Evolutionary conservation across 2,888 invertebrate species (phyloP).

Genomic region (Lithophane semibrunnea): DNA sequence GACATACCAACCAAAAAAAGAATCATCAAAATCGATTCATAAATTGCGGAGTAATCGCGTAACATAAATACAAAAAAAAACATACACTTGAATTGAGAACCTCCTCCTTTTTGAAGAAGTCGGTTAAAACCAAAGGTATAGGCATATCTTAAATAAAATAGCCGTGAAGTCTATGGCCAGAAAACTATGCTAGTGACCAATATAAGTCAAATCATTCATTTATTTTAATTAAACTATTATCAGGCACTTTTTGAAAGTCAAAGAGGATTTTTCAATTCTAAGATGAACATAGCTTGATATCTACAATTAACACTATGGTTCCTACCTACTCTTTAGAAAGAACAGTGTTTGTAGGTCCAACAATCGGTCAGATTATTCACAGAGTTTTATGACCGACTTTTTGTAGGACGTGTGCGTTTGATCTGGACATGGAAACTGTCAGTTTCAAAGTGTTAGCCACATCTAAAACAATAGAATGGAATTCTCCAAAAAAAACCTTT

Average conservation of each 20-base stretch:
- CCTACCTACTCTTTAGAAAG: background rate
- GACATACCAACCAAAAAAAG: too few relatives aligned
- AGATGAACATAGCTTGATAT: background rate
- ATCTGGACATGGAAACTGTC: background rate
- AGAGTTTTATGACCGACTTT: too few relatives aligned
- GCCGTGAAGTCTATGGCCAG: background rate
- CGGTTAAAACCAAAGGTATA: too few relatives aligned
- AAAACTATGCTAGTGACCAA: background rate
- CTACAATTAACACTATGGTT: too few relatives aligned
- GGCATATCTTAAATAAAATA: background rate
- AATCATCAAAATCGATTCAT: too few relatives aligned
- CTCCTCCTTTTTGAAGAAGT: too few relatives aligned
- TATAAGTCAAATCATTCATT: constrained; percentile 1
- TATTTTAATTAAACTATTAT: background rate
- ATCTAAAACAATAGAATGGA: background rate
- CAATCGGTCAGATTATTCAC: too few relatives aligned
- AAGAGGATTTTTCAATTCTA: background rate
- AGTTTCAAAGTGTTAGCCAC: background rate
- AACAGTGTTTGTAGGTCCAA: background rate
- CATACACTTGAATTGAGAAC: too few relatives aligned
- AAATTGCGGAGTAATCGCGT: too few relatives aligned
- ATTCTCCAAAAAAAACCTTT: background rate
- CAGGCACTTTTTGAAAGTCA: constrained; percentile 5
- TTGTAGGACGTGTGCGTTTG: too few relatives aligned
- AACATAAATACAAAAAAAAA: too few relatives aligned